phyloP scores from a whole-genome alignment of 2,888 invertebrate genomes.

The Pristionchus exspectatus region DNA sequence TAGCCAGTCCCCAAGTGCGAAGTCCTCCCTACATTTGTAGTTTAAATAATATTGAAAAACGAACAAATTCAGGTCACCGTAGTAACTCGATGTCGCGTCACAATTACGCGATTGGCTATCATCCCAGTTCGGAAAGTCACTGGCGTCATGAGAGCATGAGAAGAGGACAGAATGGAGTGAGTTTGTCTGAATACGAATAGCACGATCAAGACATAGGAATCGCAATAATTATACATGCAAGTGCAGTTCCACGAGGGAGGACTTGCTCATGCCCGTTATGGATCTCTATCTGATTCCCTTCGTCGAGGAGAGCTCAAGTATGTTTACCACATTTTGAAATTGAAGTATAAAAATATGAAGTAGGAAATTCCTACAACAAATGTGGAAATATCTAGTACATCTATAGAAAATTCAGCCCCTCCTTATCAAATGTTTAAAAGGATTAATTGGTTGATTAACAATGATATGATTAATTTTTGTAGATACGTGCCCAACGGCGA shows the following conservation, averaged over 20 bases:
- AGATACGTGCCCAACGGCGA: conserved; percentile 77
- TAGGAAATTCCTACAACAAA: too few relatives aligned
- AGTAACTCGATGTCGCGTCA: conserved; percentile 71
- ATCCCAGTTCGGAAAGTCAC: conserved; percentile 68
- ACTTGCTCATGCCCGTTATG: conserved; percentile 76
- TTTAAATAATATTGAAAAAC: background rate
- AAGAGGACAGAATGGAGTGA: conserved; percentile 59
- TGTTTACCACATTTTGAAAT: background rate
- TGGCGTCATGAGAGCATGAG: conserved; percentile 69
- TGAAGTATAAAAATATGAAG: too few relatives aligned
- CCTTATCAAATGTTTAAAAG: too few relatives aligned
- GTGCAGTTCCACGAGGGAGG: conserved; percentile 65
- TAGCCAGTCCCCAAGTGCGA: background rate
- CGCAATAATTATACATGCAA: background rate
- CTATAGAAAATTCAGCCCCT: too few relatives aligned
- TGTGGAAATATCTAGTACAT: too few relatives aligned
- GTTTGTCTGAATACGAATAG: background rate
- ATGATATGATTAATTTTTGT: conserved; percentile 47
- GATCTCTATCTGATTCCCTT: conserved; percentile 75
- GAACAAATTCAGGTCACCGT: conserved; percentile 63
- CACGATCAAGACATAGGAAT: background rate
- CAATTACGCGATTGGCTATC: conserved; percentile 55
- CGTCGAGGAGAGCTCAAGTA: conserved; percentile 76
- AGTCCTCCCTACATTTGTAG: background rate
- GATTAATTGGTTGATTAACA: background rate